These are phyloP conservation scores for Girardinichthys multiradiatus DNA, from an alignment of 2,113 vertebrate genomes.

Conservation along the genomic window DNA sequence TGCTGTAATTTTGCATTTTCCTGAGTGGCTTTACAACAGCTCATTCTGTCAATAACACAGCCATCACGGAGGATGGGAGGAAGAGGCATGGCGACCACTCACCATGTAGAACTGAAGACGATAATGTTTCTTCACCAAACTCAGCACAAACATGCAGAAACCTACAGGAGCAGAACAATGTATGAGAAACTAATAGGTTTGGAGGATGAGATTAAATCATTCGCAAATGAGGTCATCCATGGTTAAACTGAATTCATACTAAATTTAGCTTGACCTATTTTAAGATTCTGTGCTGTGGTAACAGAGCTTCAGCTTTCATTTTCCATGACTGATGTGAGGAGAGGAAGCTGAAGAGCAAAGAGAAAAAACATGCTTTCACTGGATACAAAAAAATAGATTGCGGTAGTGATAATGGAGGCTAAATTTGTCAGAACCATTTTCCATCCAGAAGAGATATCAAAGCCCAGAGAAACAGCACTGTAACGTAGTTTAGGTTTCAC, in stretches of 20 bases:
- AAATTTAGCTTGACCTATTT: conserved; percentile 53
- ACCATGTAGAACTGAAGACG: conserved; percentile 99
- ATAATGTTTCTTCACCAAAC: conserved; percentile 98
- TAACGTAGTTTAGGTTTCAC: conserved; percentile 4
- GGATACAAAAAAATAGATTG: not conserved
- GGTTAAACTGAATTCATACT: conserved; percentile 14
- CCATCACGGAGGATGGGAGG: conserved; percentile 1
- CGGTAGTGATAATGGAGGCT: not conserved
- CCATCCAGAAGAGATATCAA: not conserved
- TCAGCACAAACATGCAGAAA: conserved; percentile 99
- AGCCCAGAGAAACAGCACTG: not conserved
- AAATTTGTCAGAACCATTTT: not conserved
- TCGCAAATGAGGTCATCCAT: conserved; percentile 26
- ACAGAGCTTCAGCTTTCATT: not conserved
- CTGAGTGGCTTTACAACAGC: not conserved
- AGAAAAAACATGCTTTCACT: not conserved
- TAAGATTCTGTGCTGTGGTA: not conserved
- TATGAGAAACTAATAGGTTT: not conserved
- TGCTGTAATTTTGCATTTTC: conserved; percentile 20
- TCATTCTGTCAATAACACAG: conserved; percentile 49
- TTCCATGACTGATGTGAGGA: not conserved
- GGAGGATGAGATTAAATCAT: conserved; percentile 7
- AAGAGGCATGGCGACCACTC: conserved; percentile 53
- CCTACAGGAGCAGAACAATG: conserved; percentile 69
- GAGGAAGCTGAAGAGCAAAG: not conserved